phyloP scores from a whole-genome alignment of 2,797 vertebrate species.

The Oreochromis grahami region DNA sequence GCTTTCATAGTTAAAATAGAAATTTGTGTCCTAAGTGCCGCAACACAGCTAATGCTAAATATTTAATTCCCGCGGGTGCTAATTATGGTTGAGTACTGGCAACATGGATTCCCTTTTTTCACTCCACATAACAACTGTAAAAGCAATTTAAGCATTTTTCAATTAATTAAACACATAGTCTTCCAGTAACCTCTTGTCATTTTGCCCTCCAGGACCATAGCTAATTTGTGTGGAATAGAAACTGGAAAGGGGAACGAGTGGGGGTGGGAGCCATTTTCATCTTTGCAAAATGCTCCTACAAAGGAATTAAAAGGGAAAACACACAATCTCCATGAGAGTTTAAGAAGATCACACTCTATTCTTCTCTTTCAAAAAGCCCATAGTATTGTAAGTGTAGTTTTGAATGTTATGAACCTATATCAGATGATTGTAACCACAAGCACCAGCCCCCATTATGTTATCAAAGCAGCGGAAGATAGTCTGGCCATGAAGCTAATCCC shows the following conservation, averaged over 20 bases:
- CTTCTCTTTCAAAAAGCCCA: constrained; percentile 46
- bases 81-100: constrained; percentile 99
- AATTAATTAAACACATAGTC: constrained; percentile 99
- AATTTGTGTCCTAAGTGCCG: constrained; percentile 99
- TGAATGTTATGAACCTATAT: constrained; percentile 63
- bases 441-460: constrained; percentile 72
- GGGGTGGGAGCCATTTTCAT: constrained; percentile 72
- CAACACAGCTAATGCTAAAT: constrained; percentile 99
- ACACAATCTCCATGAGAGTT: constrained; percentile 58
- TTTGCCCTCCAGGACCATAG: constrained; percentile 97
- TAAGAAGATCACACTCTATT: constrained; percentile 62
- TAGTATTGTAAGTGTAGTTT: constrained; percentile 63
- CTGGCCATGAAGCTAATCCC: constrained; percentile 74
- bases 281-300: constrained; percentile 69
- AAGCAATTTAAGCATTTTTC: constrained; percentile 99
- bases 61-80: constrained; percentile 98
- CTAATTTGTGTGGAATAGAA: constrained; percentile 98
- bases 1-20: constrained; percentile 99
- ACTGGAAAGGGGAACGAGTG: constrained; percentile 59
- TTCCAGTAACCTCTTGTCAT: constrained; percentile 99
- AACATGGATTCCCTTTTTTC: constrained; percentile 94
- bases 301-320: constrained; percentile 72
- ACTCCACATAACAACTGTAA: constrained; percentile 97
- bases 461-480: constrained; percentile 72
- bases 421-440: constrained; percentile 70